Evolutionary conservation across 2,797 vertebrate genomes (phyloP), one percentile per base, ranked within the genome.

Genomic region (Amniataba percoides): DNA sequence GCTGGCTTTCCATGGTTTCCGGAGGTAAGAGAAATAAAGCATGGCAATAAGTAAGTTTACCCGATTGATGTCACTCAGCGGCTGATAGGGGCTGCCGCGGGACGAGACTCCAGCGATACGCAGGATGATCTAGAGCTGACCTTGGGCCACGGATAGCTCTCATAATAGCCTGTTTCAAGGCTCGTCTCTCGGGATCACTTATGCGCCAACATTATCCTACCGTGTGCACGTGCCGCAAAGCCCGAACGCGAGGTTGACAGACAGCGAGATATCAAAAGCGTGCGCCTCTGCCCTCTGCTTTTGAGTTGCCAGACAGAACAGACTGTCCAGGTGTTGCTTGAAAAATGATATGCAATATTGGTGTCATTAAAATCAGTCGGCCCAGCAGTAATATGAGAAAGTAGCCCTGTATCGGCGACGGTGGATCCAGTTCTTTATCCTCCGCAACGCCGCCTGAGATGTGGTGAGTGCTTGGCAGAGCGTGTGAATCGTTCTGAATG

Each of bases 1-100:
- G 42, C 80, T 77, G 80, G 78, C 64, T 88, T 83, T 86, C 84
- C 76, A 73, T 82, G 75, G 83, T 88, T 92, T 90, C 81, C 71
- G 53, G 89, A 88, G 89, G 90, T 90, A 88, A 91, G 80, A 87
- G 84, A 88, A 91, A 93, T 89, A 93, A 91, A 90, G 87, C 74
- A 83, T 60, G 66, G 82, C 84, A 91, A 92, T 92, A 92, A 93
- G 88, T 88, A 88, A 85, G 87, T 87, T 83, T 83, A 83, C 81
- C 78, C 80, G 78, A 93, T 92, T 89, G 90, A 90, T 94, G 91
- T 86, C 85, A 87, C 87, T 93, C 83, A 79, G 52, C 48, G 46
- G 82, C 84, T 89, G 88, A 89, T 85, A 84, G 81, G 19, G 52
- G 53, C 55, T 60, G 77, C 71, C 56, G 74, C 75, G 72, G 86